These are phyloP conservation scores for Melopsittacus undulatus DNA, from an alignment of 2,797 vertebrate species.

Conservation along the genomic window DNA sequence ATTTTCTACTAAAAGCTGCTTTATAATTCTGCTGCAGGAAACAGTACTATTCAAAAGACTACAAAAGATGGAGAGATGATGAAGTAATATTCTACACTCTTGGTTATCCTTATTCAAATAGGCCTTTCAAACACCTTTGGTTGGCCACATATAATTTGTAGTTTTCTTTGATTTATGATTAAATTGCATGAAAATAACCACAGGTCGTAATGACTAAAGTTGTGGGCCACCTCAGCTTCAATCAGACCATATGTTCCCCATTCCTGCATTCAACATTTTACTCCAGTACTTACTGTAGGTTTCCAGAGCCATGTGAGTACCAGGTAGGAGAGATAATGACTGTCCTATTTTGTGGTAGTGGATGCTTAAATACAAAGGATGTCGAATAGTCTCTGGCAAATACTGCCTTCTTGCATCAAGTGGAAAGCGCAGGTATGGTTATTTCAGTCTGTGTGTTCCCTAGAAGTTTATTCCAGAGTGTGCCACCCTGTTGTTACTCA, in stretches of 20 bases:
- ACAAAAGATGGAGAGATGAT: not conserved
- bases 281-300: not conserved
- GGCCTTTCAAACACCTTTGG: not conserved
- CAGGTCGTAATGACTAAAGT: not conserved
- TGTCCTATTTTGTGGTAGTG: not conserved
- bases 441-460: not conserved
- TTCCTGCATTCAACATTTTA: not conserved
- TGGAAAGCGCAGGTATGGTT: not conserved
- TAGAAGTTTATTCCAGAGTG: not conserved
- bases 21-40: not conserved
- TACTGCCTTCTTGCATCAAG: not conserved
- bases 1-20: not conserved
- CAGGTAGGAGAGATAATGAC: not conserved
- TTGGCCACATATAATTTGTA: not conserved
- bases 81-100: not conserved
- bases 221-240: not conserved
- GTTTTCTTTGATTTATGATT: not conserved
- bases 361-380: not conserved
- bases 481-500: not conserved
- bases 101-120: not conserved
- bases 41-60: not conserved
- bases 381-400: not conserved
- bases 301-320: not conserved
- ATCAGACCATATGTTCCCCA: rapidly evolving
- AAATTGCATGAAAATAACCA: not conserved